These are phyloP conservation scores for Brachionus sp. DNA, from an alignment of 1,140 invertebrate species.

Conservation along the genomic window DNA sequence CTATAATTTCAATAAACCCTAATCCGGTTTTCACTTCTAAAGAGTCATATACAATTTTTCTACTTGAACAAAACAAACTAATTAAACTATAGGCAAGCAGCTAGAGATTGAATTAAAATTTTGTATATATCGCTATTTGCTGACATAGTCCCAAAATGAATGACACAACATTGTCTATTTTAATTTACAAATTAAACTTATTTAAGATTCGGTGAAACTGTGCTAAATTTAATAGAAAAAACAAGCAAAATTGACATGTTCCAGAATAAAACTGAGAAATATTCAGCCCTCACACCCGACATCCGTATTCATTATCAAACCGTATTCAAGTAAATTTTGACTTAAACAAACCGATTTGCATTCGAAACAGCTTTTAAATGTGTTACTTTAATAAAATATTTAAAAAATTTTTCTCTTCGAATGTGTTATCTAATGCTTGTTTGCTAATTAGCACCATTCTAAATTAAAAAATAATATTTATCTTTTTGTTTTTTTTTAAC, in stretches of 20 bases:
- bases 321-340: slow-evolving; percentile 46
- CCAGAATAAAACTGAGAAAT: slow-evolving; percentile 44
- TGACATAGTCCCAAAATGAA: background rate
- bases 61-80: background rate
- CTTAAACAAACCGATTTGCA: background rate
- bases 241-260: slow-evolving; percentile 45
- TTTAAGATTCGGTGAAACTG: slow-evolving; percentile 42
- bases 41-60: background rate
- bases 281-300: slow-evolving; percentile 40
- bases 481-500: slow-evolving; percentile 46
- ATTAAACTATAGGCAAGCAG: background rate
- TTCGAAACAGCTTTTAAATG: background rate
- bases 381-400: slow-evolving; percentile 22
- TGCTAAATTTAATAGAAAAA: slow-evolving; percentile 40
- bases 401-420: background rate
- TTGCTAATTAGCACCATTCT: slow-evolving; percentile 42
- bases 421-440: background rate
- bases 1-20: background rate
- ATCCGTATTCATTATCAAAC: slow-evolving; percentile 45
- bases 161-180: background rate
- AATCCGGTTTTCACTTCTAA: background rate
- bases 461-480: background rate
- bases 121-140: background rate
- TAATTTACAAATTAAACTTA: background rate
- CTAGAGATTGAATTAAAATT: background rate